Base-by-base conservation (phyloP, 2,888 invertebrate species). In the Cacoxenus indagator region DNA sequence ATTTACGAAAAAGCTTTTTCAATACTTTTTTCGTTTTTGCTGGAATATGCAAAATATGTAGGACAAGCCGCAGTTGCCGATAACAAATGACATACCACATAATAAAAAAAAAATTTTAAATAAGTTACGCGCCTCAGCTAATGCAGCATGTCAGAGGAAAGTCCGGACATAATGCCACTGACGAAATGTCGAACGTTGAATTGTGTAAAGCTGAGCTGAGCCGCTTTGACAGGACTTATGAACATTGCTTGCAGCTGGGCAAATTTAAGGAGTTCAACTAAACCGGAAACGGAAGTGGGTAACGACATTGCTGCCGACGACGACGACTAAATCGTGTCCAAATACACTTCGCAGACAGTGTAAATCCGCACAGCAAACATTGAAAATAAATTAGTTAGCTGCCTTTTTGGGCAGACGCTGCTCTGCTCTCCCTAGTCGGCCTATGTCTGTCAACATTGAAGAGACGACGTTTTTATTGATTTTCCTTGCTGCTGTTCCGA, bases 401-500 rank as follows among this genome's bases (percentile, higher is more conserved):
- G 2, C 3, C 46, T 55, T 55, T 57, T 61, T 57, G 59, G 22
- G 29, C 46, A 26, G 11, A 51, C 24, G 14, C 17, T 11, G 19
- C 46, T 75, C 76, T 77, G 76, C 75, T 74, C 73, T 57, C 48
- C n/a, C 6, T 48, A n/a, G 48, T 19, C 48, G 19, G 19, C 17
- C 48, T 48, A 55, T 11, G 8, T 19, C 17, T 19, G 51, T 19
- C 51, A 6, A 19, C 51, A 2, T 37, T 14, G 14, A 22, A n/a
- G n/a, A n/a, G 4, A 19, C 51, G 55, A 55, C 27, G 22, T 61
- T 61, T 55, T 45, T 66, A 62, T 69, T 66, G 65, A 66, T 69
- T 76, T 76, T 67, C 65, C 66, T 66, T 62, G 62, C 66, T 54
- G n/a, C n/a, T 75, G 78, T 65, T 71, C 64, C 65, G 61, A 37